These are phyloP conservation scores for Steinernema hermaphroditum DNA, from an alignment of 2,888 invertebrate species.

Conservation along the genomic window DNA sequence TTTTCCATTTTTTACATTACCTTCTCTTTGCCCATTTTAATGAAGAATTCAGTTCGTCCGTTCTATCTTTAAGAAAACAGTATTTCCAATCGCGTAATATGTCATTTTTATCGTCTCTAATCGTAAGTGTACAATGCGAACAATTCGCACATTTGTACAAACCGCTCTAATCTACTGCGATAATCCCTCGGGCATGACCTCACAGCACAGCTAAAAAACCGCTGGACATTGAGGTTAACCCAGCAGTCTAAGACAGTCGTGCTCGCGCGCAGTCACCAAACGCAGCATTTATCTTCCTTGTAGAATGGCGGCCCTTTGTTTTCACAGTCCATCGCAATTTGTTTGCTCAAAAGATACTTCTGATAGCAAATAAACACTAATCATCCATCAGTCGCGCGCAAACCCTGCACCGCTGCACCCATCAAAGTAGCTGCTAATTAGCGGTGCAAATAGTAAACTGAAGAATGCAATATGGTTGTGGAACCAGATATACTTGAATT, in stretches of 20 bases:
- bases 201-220: not conserved
- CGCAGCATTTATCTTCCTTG: constrained; percentile 26
- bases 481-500: too few species aligned
- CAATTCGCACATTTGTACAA: not conserved
- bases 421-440: not conserved
- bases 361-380: constrained; percentile 22
- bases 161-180: not conserved
- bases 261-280: not conserved
- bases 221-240: not conserved
- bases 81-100: too few species aligned
- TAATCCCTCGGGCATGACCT: constrained; percentile 17
- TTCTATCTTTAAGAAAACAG: too few species aligned
- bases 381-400: not conserved
- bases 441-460: not conserved
- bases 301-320: constrained; percentile 24
- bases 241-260: not conserved
- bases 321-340: constrained; percentile 28
- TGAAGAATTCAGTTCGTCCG: too few species aligned
- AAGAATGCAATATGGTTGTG: too few species aligned
- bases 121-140: too few species aligned
- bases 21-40: too few species aligned
- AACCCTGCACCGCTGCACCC: too few species aligned
- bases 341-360: constrained; percentile 30
- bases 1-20: too few species aligned
- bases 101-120: too few species aligned